Base-by-base conservation (phyloP, 2,797 vertebrate species). In the Enteromius viviparus region DNA sequence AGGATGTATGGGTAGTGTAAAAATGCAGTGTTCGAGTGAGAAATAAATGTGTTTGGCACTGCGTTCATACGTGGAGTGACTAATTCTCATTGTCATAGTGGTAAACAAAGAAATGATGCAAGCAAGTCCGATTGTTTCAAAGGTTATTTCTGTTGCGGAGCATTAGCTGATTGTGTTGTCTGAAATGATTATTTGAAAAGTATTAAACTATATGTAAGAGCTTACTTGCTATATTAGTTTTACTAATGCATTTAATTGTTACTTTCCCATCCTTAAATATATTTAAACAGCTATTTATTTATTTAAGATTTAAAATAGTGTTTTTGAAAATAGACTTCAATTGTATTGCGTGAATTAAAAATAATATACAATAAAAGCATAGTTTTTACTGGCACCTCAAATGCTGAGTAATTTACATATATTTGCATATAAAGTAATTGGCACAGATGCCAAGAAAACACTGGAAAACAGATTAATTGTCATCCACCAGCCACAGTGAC, bases 341-440 rank as follows among this genome's bases (percentile, higher is more conserved):
- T 78, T 86, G 87, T 82, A 91, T 88, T 90, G 80, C 51, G 47
- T 32, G 51, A 64, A 87, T 66, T 81, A 65, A 65, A 82, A 88
- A 89, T 82, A 87, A 90, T 91, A 91, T 88, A 90, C 83, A 85
- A 88, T 86, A 89, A 89, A 92, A 91, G 88, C 91, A 89, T 90
- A 92, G 93, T 94, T 93, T 92, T 93, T 92, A 94, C 92, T 91
- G 92, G 93, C 93, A 89, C 94, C 92, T 93, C 93, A 94, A 93
- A 92, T 91, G 92, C 89, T 91, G 87, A 86, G 89, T 93, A 91
- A 95, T 95, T 95, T 95, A 93, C 94, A 95, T 95, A 95, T 91
- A 95, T 95, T 95, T 93, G 94, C 94, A 95, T 95, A 95, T 94
- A 95, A 95, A 95, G 94, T 95, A 95, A 95, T 94, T 94, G 93